Evolutionary conservation across 1,140 invertebrate genomes (phyloP).

Genomic region (Sweltsa coloradensis): DNA sequence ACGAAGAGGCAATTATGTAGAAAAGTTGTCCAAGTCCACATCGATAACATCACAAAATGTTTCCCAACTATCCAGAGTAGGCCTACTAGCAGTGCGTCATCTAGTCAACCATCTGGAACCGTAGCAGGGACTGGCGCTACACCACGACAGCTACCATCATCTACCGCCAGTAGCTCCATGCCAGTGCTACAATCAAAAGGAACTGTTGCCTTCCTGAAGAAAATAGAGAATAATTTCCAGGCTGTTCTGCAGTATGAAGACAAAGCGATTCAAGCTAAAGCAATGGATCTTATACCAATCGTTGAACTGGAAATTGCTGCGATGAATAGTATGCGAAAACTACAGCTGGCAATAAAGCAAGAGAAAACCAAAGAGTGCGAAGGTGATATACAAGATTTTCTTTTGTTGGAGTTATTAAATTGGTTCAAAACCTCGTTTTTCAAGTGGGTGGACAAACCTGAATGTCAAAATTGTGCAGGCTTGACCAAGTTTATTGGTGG

Average conservation of each 20-base stretch:
- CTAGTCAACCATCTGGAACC: too few species aligned
- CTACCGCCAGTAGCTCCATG: too few species aligned
- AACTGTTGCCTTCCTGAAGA: slow-evolving; percentile 39
- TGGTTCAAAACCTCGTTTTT: slow-evolving; percentile 95
- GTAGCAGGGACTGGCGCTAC: too few species aligned
- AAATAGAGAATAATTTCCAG: slow-evolving; percentile 40
- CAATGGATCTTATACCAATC: slow-evolving; percentile 43
- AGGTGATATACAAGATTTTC: slow-evolving; percentile 53
- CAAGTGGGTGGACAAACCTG: slow-evolving; percentile 70
- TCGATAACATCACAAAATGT: too few species aligned
- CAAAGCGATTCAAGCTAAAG: slow-evolving; percentile 39
- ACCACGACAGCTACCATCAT: too few species aligned
- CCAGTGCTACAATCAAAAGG: too few species aligned
- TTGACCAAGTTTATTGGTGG: slow-evolving; percentile 27
- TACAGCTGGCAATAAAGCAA: slow-evolving; percentile 43
- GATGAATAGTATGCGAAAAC: slow-evolving; percentile 40
- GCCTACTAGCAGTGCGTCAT: too few species aligned
- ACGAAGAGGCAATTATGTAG: neutral
- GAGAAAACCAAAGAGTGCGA: slow-evolving; percentile 31
- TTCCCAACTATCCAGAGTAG: too few species aligned
- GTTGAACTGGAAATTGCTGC: slow-evolving; percentile 42
- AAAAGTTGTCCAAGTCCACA: neutral
- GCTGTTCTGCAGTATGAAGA: slow-evolving; percentile 50
- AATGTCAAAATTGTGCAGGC: slow-evolving; percentile 52
- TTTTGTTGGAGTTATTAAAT: slow-evolving; percentile 63